Conservation (phyloP, 1,140 invertebrate species). For the Zaprionus kolodkinae region DNA sequence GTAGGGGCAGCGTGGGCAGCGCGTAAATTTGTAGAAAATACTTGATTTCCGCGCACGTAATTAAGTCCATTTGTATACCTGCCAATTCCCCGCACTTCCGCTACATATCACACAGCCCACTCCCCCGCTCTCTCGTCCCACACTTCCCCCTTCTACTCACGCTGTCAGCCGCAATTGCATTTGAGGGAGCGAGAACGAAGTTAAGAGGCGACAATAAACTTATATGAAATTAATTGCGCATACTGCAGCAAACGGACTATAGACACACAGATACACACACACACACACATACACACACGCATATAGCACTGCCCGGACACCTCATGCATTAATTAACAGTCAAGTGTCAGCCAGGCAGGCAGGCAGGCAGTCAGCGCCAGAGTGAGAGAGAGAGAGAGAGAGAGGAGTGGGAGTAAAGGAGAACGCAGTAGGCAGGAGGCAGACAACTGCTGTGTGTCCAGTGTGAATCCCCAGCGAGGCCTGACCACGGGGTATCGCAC, state of each 20-base stretch:
- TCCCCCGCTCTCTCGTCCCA: neutral
- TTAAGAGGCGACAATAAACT: conserved; percentile 79
- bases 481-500: conserved; percentile 62
- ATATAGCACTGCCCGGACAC: conserved; percentile 44
- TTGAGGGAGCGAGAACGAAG: conserved; percentile 40
- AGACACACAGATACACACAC: conserved; percentile 20
- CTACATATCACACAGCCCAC: neutral
- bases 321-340: conserved; percentile 82
- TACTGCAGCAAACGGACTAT: conserved; percentile 56
- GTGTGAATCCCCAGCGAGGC: conserved; percentile 31
- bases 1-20: conserved; percentile 50
- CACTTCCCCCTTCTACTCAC: conserved; percentile 11
- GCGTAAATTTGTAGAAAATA: conserved; percentile 81
- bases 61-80: conserved; percentile 79
- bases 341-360: conserved; percentile 64
- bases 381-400: neutral
- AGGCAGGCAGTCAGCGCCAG: conserved; percentile 6
- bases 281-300: conserved; percentile 38
- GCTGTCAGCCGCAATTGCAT: conserved; percentile 58
- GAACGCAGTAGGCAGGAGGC: neutral
- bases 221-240: conserved; percentile 82
- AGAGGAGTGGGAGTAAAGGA: neutral
- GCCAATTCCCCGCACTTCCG: conserved; percentile 15
- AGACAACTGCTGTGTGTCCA: neutral
- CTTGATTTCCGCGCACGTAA: conserved; percentile 81